phyloP scores from a whole-genome alignment of 2,797 vertebrate genomes.

The Iguana delicatissima region DNA sequence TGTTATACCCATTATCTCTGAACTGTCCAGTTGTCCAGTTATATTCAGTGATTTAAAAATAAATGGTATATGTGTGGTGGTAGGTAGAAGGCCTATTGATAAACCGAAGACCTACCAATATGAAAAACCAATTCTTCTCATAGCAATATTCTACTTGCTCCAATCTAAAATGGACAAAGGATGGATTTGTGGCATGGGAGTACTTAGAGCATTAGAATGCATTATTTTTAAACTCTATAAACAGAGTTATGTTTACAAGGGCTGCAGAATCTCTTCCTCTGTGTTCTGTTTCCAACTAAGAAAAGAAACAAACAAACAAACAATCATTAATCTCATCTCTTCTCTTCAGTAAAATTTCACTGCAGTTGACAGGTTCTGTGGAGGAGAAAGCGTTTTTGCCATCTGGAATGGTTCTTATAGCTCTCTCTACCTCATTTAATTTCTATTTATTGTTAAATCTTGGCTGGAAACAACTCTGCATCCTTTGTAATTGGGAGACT shows the following conservation, averaged over 20 bases:
- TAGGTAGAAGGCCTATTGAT: background rate
- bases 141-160: background rate
- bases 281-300: background rate
- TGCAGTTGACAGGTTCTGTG: background rate
- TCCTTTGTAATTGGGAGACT: background rate
- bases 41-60: background rate
- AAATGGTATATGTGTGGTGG: background rate
- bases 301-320: no score
- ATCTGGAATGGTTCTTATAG: background rate
- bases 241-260: background rate
- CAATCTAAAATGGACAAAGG: background rate
- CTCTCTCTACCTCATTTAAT: background rate
- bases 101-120: background rate
- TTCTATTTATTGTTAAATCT: constrained; percentile 2
- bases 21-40: background rate
- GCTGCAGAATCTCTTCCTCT: background rate
- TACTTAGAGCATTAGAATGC: background rate
- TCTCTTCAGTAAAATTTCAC: background rate
- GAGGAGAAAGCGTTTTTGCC: background rate
- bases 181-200: background rate
- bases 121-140: background rate
- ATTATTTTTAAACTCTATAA: background rate
- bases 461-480: background rate
- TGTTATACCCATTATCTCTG: no score
- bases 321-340: background rate